phyloP scores from a whole-genome alignment of 2,888 invertebrate genomes.

The Drosophila cyrtoloma region DNA sequence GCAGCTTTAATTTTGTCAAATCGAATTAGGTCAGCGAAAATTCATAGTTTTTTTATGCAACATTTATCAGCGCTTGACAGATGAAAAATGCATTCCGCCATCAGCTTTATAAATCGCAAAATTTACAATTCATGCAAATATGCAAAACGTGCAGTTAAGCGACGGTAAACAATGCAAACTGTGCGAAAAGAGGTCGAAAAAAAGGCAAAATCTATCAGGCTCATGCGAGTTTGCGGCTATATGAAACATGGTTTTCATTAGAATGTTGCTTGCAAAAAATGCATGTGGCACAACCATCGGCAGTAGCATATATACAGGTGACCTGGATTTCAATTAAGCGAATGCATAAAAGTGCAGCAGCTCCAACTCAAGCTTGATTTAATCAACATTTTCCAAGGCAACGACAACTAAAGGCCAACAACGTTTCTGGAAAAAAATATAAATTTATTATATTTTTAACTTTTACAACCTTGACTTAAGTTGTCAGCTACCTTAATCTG shows the following conservation, averaged over 20 bases:
- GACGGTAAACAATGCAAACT: slow-evolving; percentile 3
- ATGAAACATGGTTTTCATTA: slow-evolving; percentile 31
- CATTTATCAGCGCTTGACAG: slow-evolving; percentile 36
- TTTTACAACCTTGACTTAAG: not conserved
- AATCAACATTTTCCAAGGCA: slow-evolving; percentile 41
- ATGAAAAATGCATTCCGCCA: slow-evolving; percentile 35
- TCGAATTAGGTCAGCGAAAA: slow-evolving; percentile 25
- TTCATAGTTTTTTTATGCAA: slow-evolving; percentile 5
- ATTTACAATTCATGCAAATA: slow-evolving; percentile 41
- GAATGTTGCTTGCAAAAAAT: slow-evolving; percentile 12
- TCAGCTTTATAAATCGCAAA: slow-evolving; percentile 34
- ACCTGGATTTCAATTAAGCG: slow-evolving; percentile 45
- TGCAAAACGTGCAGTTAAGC: slow-evolving; percentile 14
- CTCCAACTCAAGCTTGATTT: slow-evolving; percentile 40
- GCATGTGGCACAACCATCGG: slow-evolving; percentile 19
- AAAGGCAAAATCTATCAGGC: not conserved
- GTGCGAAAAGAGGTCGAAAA: not conserved
- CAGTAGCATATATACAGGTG: not conserved
- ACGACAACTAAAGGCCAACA: slow-evolving; percentile 28
- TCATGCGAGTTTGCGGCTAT: slow-evolving; percentile 6
- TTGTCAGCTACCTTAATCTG: not conserved
- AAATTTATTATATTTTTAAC: not conserved
- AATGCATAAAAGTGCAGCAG: slow-evolving; percentile 47
- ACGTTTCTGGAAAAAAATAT: slow-evolving; percentile 7
- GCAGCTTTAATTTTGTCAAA: slow-evolving; percentile 44